Conservation (phyloP, 2,797 vertebrate species). For the Denticeps clupeoides region DNA sequence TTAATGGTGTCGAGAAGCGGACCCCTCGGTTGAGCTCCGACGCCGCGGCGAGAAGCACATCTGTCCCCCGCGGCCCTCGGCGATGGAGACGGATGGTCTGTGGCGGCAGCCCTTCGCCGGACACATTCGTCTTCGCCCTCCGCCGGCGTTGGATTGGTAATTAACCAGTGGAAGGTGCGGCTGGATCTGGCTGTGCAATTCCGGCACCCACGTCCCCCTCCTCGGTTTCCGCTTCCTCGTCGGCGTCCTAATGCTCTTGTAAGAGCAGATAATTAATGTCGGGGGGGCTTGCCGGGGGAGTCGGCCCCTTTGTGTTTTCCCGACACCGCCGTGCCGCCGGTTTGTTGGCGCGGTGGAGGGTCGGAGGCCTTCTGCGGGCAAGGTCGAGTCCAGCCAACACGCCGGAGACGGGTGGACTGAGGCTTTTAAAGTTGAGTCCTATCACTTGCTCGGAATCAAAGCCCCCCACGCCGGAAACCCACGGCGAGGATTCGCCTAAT, state of each 20-base stretch:
- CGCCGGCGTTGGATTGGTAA: constrained; percentile 34
- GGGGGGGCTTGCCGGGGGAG: constrained; percentile 36
- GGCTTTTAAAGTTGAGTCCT: no score
- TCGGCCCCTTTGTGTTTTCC: constrained; percentile 43
- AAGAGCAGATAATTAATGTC: constrained; percentile 56
- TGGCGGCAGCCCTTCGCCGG: constrained; percentile 23
- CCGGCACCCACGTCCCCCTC: no score
- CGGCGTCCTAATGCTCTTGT: constrained; percentile 41
- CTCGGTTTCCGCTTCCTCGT: neutral
- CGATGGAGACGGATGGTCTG: constrained; percentile 38
- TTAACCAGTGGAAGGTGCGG: constrained; percentile 39
- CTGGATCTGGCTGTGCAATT: neutral
- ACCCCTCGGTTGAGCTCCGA: constrained; percentile 12
- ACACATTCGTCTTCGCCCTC: constrained; percentile 31
- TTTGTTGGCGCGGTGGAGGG: no score
- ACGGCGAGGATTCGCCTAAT: no score
- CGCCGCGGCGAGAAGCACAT: constrained; percentile 10
- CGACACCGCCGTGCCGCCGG: constrained; percentile 31
- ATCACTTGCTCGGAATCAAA: no score
- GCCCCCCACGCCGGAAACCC: no score
- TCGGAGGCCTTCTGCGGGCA: no score
- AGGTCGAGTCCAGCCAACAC: no score
- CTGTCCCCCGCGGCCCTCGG: constrained; percentile 8
- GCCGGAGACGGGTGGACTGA: no score
- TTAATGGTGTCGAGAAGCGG: constrained; percentile 22